Evolutionary conservation across 2,797 vertebrate species (phyloP).

Genomic region (Naso thynnoides): DNA sequence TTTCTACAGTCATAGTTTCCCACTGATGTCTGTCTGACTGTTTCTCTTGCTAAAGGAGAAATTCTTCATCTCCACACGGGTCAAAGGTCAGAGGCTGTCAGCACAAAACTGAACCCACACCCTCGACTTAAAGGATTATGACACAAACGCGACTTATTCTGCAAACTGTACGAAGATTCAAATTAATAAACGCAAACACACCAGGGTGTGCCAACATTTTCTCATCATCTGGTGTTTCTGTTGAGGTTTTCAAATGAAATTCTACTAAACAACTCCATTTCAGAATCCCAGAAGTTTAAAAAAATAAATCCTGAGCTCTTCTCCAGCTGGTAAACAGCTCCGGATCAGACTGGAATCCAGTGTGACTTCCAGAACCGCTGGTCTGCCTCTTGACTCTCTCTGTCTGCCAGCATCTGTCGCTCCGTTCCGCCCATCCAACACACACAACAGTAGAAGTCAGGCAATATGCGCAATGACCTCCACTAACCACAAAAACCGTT

Average conservation of each 20-base stretch:
- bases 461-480: no score
- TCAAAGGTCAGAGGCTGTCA: slow-evolving; percentile 30
- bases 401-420: no score
- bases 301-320: no score
- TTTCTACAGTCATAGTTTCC: slow-evolving; percentile 49
- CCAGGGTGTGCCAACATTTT: neutral
- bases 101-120: neutral
- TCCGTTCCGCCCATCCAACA: no score
- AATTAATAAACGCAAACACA: neutral
- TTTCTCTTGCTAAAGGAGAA: slow-evolving; percentile 17
- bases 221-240: neutral
- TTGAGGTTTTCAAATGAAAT: neutral
- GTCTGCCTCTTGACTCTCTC: no score
- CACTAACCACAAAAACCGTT: no score
- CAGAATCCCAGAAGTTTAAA: no score
- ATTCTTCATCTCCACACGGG: slow-evolving; percentile 16
- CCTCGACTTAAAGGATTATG: slow-evolving; percentile 7
- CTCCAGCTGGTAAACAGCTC: no score
- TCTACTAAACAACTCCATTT: neutral
- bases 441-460: no score
- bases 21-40: slow-evolving; percentile 26
- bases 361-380: no score
- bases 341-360: no score
- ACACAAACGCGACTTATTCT: slow-evolving; percentile 10
- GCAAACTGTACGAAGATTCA: neutral